Evolutionary conservation across 1,140 invertebrate genomes (phyloP).

Genomic region (Pseudomyrmex dendroicus): DNA sequence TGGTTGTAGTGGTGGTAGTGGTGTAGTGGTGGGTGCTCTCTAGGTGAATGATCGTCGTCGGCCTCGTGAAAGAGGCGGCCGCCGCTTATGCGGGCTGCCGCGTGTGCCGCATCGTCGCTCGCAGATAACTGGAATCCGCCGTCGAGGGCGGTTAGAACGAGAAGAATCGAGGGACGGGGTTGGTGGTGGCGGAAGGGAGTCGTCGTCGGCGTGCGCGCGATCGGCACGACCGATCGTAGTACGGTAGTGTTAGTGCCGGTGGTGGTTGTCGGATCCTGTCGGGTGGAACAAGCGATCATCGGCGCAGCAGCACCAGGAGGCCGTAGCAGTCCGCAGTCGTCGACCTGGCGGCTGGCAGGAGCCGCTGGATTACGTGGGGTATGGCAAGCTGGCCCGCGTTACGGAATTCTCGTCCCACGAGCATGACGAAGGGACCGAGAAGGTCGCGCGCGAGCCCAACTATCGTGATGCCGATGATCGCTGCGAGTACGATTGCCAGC

Average conservation of each 20-base stretch:
- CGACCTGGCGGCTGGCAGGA: slow-evolving; percentile 70
- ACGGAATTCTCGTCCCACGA: slow-evolving; percentile 33
- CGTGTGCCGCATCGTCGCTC: slow-evolving; percentile 67
- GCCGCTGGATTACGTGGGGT: slow-evolving; percentile 67
- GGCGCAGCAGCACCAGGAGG: slow-evolving; percentile 28
- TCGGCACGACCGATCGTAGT: slow-evolving; percentile 13
- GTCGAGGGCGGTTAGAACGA: slow-evolving; percentile 53
- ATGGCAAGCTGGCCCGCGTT: slow-evolving; percentile 52
- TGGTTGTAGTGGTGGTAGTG: slow-evolving; percentile 54
- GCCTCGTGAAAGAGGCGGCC: slow-evolving; percentile 73
- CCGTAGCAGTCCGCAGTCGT: slow-evolving; percentile 60
- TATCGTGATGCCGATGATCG: slow-evolving; percentile 40
- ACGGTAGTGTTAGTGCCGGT: neutral
- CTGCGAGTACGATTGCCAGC: slow-evolving; percentile 30
- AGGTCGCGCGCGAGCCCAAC: slow-evolving; percentile 55
- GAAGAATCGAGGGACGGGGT: slow-evolving; percentile 26
- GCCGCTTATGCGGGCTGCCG: slow-evolving; percentile 72
- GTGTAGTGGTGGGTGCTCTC: slow-evolving; percentile 71
- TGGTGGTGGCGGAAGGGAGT: slow-evolving; percentile 23
- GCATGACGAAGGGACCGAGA: slow-evolving; percentile 65
- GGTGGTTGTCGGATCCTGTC: slow-evolving; percentile 28
- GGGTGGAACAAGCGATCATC: slow-evolving; percentile 40
- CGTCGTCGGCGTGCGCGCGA: slow-evolving; percentile 26
- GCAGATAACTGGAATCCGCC: slow-evolving; percentile 59
- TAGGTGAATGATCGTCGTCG: slow-evolving; percentile 74